Evolutionary conservation across 1,140 invertebrate genomes (phyloP), one percentile per base, ranked within the genome.

Genomic region (Elymnias hypermnestra): DNA sequence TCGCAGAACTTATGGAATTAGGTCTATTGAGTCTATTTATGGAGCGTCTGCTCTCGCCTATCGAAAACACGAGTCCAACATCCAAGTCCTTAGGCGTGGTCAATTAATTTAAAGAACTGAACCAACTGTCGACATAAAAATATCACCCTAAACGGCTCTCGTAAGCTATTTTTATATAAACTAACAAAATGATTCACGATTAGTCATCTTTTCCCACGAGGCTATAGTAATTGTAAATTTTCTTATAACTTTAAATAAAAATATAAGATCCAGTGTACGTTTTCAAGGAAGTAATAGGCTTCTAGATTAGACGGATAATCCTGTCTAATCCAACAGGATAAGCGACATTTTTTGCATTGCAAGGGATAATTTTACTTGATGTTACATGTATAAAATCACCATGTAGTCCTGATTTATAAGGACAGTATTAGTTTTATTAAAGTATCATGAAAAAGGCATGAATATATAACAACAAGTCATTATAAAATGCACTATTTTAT

Each of bases 51-150:
- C 10, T 36, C 39, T 41, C 39, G 31, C 8, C 22, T 31, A 38
- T 42, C 29, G 36, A 50, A 48, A 42, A 50, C 19, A 28, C 21
- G 38, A 25, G 31, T 26, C 7, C 21, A 41, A 15, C 12, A 48
- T 41, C 25, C 10, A 17, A 40, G 41, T 43, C 33, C 39, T 25
- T 49, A 57, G 54, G 54, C 54, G 54, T 57, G 54, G 54, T 57
- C 54, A 48, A 43, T 46, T 46, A 57, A 47, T 57, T 52, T n/a
- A n/a, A n/a, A n/a, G n/a, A 39, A 33, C 13, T 33, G 31, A 39
- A 37, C 38, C 9, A 41, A 0, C 9, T 19, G 13, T 35, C 10
- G 35, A 43, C 21, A 44, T 36, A 44, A 21, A 44, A 36, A 36
- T 26, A 41, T 13, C 38, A n/a, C 17, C 38, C 22, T 25, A 28